Percentiles rank a stretch among this genome's conserved stretches.
phyloP scores from a whole-genome alignment of 2,113 vertebrate species.

The Halcyon malimbica region DNA sequence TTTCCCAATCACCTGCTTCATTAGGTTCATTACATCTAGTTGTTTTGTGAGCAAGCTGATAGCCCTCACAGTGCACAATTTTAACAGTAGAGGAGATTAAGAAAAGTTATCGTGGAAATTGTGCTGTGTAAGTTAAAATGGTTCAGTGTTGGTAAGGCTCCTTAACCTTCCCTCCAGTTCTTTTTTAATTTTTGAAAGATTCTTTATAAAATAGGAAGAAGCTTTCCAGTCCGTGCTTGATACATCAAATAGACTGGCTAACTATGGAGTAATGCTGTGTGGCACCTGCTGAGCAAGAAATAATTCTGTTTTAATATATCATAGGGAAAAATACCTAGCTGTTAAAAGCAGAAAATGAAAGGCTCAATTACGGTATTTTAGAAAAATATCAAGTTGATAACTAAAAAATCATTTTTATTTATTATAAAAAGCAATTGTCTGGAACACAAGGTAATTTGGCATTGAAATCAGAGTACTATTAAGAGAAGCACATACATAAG shows the following conservation, averaged over 20 bases:
- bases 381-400: background rate
- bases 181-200: background rate
- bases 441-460: background rate
- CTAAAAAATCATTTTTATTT: background rate
- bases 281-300: background rate
- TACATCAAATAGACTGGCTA: background rate
- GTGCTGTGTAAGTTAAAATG: background rate
- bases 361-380: background rate
- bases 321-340: background rate
- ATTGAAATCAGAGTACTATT: conserved; percentile 14
- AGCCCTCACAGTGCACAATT: background rate
- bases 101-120: background rate
- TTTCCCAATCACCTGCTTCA: background rate
- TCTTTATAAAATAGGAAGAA: background rate
- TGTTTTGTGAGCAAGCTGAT: background rate
- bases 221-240: background rate
- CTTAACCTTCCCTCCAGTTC: background rate
- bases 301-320: background rate
- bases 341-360: background rate
- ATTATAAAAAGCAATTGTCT: background rate
- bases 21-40: background rate
- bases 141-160: background rate
- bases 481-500: background rate
- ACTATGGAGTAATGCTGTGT: background rate
- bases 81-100: background rate